These are phyloP conservation scores for Babyrousa celebensis DNA, from an alignment of 2,797 vertebrate species.

Conservation along the genomic window DNA sequence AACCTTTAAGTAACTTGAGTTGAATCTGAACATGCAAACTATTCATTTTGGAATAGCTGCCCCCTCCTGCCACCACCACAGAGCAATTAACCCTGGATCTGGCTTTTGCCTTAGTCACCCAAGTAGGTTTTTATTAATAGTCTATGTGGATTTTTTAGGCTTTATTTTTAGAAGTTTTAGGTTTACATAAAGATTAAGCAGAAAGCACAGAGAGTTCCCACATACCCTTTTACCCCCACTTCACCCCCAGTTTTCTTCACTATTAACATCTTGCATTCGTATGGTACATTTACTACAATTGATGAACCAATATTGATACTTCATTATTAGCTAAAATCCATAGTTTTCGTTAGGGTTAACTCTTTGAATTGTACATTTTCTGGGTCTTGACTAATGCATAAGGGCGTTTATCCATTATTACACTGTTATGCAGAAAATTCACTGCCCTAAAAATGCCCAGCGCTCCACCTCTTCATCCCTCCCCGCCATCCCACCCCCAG, in stretches of 20 bases:
- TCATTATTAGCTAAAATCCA: neutral
- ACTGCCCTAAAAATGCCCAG: neutral
- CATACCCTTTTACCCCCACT: neutral
- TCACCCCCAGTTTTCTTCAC: neutral
- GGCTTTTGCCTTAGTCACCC: neutral
- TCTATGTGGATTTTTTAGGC: neutral
- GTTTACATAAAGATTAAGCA: slow-evolving; percentile 22
- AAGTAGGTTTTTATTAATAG: slow-evolving; percentile 20
- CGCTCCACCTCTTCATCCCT: neutral
- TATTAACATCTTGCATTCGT: neutral
- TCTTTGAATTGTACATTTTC: neutral
- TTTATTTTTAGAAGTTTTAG: slow-evolving; percentile 33
- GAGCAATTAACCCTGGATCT: neutral
- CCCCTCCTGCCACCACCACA: neutral
- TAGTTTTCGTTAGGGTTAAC: neutral
- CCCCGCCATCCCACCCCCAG: neutral
- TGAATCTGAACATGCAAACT: neutral
- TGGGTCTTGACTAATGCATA: neutral
- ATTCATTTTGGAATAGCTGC: neutral
- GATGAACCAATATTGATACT: neutral
- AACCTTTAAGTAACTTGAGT: neutral
- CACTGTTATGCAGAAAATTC: neutral
- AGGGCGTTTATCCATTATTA: neutral
- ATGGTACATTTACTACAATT: neutral
- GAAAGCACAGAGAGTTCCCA: neutral